These are phyloP conservation scores for Aphelocoma californica DNA, from an alignment of 2,797 vertebrate genomes.

Conservation along the genomic window DNA sequence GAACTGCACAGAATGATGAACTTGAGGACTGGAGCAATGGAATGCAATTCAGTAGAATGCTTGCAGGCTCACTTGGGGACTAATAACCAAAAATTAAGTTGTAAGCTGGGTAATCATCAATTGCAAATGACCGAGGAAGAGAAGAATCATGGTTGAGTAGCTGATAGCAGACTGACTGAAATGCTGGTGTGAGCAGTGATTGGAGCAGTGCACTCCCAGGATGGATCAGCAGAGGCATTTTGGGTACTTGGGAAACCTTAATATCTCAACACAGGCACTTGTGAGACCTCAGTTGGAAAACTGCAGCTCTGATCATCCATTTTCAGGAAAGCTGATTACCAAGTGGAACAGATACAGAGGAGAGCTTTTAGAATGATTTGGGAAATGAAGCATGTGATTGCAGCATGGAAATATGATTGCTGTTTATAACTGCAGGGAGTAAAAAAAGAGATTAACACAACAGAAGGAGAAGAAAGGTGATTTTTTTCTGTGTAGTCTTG, in stretches of 20 bases:
- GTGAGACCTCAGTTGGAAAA: not conserved
- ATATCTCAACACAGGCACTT: not conserved
- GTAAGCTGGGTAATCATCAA: constrained; percentile 45
- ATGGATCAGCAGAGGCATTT: not conserved
- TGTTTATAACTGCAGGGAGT: constrained; percentile 36
- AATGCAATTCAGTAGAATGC: not conserved
- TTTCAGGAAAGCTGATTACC: constrained; percentile 54
- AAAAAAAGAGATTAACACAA: not conserved
- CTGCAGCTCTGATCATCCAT: constrained; percentile 42
- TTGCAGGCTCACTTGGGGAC: constrained; percentile 35
- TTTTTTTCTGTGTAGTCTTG: not conserved
- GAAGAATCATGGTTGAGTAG: not conserved
- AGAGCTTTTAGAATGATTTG: constrained; percentile 59
- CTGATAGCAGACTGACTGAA: not conserved
- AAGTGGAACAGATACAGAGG: constrained; percentile 49
- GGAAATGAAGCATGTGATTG: constrained; percentile 54
- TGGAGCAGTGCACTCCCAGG: not conserved
- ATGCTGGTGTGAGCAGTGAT: not conserved
- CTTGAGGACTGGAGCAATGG: not conserved
- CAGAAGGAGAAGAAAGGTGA: not conserved
- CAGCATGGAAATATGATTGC: constrained; percentile 39
- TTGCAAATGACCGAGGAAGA: constrained; percentile 25
- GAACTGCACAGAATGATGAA: constrained; percentile 1
- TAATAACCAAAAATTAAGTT: constrained; percentile 57
- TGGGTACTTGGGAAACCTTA: not conserved